These are phyloP conservation scores for Procapra przewalskii DNA, from an alignment of 2,113 vertebrate genomes.

Conservation along the genomic window DNA sequence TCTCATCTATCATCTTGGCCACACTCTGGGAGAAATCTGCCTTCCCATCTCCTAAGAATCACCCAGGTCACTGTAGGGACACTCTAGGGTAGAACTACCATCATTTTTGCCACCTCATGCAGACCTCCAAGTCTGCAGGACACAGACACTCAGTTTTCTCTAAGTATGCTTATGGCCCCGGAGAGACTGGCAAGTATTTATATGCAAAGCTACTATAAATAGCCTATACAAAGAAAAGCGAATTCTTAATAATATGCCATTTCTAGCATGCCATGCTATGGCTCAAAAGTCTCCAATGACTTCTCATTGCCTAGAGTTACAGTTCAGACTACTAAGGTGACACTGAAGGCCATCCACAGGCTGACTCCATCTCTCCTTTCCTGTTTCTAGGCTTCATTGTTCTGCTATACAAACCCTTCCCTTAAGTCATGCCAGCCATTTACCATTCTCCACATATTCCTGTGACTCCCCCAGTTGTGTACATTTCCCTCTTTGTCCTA, in stretches of 20 bases:
- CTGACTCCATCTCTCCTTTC: neutral
- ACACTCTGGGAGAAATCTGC: neutral
- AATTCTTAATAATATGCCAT: neutral
- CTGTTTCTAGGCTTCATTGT: neutral
- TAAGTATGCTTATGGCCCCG: neutral
- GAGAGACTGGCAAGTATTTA: neutral
- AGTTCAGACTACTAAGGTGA: neutral
- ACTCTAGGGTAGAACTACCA: neutral
- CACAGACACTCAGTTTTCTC: neutral
- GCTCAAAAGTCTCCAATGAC: neutral
- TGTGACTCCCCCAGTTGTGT: neutral
- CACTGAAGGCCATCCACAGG: neutral
- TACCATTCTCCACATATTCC: neutral
- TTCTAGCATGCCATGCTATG: neutral
- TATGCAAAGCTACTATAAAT: neutral
- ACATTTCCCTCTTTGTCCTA: neutral
- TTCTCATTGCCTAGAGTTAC: neutral
- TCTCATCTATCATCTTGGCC: neutral
- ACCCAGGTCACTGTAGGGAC: neutral
- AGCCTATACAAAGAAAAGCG: neutral
- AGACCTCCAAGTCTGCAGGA: neutral
- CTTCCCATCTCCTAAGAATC: neutral
- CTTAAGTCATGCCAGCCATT: neutral
- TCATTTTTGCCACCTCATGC: neutral
- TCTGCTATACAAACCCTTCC: neutral